These are phyloP conservation scores for Ctenochaetus hawaiiensis DNA, from an alignment of 2,797 vertebrate genomes.

Conservation along the genomic window DNA sequence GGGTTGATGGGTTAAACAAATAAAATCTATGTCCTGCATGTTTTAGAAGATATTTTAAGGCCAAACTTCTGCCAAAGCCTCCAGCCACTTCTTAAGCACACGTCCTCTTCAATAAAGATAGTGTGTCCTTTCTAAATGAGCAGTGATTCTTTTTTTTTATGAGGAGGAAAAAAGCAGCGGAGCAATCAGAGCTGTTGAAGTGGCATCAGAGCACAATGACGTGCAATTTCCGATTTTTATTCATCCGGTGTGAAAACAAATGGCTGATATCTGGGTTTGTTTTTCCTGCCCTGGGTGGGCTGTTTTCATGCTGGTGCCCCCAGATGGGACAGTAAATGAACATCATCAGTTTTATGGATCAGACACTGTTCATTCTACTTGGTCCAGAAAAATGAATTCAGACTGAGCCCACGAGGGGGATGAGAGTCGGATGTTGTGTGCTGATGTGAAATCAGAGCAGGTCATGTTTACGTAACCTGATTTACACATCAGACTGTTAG, in stretches of 20 bases:
- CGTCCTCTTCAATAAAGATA: neutral
- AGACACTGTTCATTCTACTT: neutral
- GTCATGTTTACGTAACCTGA: neutral
- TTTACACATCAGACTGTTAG: neutral
- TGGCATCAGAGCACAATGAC: neutral
- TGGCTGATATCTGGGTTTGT: neutral
- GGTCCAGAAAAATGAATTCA: neutral
- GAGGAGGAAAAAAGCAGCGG: neutral
- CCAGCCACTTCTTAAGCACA: too few relatives aligned
- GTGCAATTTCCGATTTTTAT: constrained; percentile 9
- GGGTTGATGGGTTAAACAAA: neutral
- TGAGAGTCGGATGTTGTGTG: neutral
- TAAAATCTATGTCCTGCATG: neutral
- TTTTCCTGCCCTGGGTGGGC: neutral
- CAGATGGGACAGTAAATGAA: constrained; percentile 4
- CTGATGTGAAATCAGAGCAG: neutral
- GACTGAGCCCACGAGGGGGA: rapidly evolving
- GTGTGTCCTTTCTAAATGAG: neutral
- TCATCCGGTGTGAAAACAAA: neutral
- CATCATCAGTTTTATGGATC: neutral
- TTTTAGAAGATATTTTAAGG: neutral
- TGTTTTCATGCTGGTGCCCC: constrained; percentile 13
- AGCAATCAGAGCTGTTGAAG: neutral
- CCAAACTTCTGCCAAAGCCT: neutral
- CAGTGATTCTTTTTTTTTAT: neutral